Base-by-base conservation (phyloP, 2,888 invertebrate genomes). In the Geophilus truncorum region DNA sequence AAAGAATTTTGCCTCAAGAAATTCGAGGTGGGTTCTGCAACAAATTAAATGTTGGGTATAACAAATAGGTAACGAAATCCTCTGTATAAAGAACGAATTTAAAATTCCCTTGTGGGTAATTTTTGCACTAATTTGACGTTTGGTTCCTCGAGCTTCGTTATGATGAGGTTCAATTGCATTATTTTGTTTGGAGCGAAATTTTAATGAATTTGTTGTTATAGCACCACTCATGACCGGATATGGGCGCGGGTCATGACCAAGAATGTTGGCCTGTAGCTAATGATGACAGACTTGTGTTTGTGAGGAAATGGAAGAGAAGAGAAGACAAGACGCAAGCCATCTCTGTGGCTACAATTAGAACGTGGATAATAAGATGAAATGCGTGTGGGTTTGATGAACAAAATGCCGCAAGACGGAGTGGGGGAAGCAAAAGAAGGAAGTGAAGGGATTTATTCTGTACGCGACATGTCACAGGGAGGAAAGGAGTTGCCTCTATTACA, bases 401-500 rank as follows among this genome's bases (percentile, higher is more conserved):
- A 62, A 23, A 62, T 23, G 28, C 62, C 62, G 62, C 23, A 62
- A 62, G 62, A 62, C 25, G 15, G 28, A 62, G 62, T 62, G 62
- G 28, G 28, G 62, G 25, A 62, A 25, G 25, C 2, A 25, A 62
- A 62, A 25, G 15, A 62, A 25, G 62, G 25, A 62, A 25, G 23
- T 23, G 10, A 62, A 25, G 62, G 62, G 62, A 62, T 62, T 62
- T 62, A 62, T 28, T 21, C 62, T 62, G 25, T 28, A 62, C 28
- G 28, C 28, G 62, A 62, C 62, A 62, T 62, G 62, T 62, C 23
- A 23, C 25, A 62, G 62, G 25, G 62, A 62, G 62, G 23, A 12
- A 62, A 62, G 62, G 62, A 62, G 62, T 62, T 62, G 23, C 62
- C 62, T 62, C 62, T 28, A 62, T 62, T 62, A 62, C 62, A 25